Evolutionary conservation across 1,140 invertebrate species (phyloP).

Genomic region (Drosophila biarmipes): DNA sequence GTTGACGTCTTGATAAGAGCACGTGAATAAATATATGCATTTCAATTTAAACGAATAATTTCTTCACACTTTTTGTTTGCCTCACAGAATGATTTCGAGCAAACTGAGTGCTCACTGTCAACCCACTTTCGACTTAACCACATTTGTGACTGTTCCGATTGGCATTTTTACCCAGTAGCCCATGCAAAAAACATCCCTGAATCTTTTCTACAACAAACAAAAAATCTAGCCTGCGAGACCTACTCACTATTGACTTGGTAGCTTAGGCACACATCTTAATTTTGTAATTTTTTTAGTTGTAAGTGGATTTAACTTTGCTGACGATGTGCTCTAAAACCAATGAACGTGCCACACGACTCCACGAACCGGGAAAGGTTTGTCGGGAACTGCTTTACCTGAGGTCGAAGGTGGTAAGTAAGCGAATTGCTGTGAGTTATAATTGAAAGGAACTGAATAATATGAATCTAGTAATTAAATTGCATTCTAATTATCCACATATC

Average conservation of each 20-base stretch:
- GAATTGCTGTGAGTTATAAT: too few species aligned
- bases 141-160: background rate
- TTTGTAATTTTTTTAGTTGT: background rate
- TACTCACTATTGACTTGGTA: background rate
- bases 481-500: too few species aligned
- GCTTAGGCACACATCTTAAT: background rate
- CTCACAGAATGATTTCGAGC: background rate
- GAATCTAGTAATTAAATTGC: too few species aligned
- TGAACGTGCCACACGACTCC: slow-evolving; percentile 62
- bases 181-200: slow-evolving; percentile 34
- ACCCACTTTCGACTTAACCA: background rate
- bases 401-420: slow-evolving; percentile 56
- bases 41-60: slow-evolving; percentile 37
- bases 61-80: slow-evolving; percentile 25
- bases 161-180: slow-evolving; percentile 62
- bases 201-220: slow-evolving; percentile 10
- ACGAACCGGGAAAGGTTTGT: slow-evolving; percentile 71
- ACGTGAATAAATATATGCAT: slow-evolving; percentile 43
- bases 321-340: slow-evolving; percentile 49
- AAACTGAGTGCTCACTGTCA: slow-evolving; percentile 8
- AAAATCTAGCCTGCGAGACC: slow-evolving; percentile 1
- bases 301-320: background rate
- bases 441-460: too few species aligned
- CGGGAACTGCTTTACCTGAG: slow-evolving; percentile 63
- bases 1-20: slow-evolving; percentile 72